Percentiles rank a stretch among this genome's conserved stretches.
Conservation (phyloP, 2,797 vertebrate species). For the Limnodromus scolopaceus region DNA sequence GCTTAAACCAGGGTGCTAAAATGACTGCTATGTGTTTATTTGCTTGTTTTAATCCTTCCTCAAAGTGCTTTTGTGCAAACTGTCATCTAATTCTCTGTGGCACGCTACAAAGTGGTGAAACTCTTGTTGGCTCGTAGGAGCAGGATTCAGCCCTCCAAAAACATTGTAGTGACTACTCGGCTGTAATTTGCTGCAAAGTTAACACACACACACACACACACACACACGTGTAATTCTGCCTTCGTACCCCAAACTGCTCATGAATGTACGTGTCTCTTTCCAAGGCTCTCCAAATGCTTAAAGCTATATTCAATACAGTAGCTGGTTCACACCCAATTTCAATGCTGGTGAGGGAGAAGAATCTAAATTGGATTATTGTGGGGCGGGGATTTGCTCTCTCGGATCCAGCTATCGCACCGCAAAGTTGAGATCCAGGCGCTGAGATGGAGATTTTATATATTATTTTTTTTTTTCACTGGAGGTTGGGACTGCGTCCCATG, state of each 20-base stretch:
- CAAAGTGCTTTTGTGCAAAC: neutral
- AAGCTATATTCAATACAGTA: neutral
- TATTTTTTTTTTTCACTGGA: neutral
- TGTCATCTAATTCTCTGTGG: neutral
- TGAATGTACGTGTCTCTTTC: fast-evolving
- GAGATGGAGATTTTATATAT: neutral
- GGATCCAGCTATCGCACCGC: fast-evolving
- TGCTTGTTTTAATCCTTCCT: neutral
- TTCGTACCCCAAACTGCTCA: neutral
- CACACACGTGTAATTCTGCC: neutral
- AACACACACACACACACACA: neutral
- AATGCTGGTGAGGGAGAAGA: neutral
- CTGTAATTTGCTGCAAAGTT: neutral
- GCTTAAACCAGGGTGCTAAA: neutral
- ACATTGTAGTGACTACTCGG: fast-evolving
- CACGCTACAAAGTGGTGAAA: neutral
- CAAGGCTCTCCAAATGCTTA: neutral
- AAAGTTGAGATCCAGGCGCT: neutral
- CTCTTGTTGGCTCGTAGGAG: neutral
- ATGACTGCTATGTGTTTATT: neutral
- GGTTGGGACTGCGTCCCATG: neutral
- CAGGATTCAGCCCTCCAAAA: neutral
- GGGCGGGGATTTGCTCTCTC: neutral
- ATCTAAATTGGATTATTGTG: neutral
- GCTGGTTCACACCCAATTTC: neutral